These are phyloP conservation scores for Caranx ignobilis DNA, from an alignment of 2,113 vertebrate genomes.

Conservation along the genomic window DNA sequence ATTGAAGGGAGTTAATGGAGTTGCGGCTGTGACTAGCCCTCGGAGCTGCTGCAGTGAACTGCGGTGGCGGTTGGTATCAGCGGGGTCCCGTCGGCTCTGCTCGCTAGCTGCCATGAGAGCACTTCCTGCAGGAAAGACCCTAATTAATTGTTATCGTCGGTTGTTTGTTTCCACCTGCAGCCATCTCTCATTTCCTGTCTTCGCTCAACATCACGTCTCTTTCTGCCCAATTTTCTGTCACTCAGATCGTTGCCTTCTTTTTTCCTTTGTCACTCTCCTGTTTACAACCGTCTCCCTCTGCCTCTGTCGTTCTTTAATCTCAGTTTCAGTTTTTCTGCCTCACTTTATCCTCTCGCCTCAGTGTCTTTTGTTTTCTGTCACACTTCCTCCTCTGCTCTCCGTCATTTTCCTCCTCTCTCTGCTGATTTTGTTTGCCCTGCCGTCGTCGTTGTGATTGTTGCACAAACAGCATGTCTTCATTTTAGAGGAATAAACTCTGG, in stretches of 20 bases:
- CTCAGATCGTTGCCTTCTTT: conserved; percentile 13
- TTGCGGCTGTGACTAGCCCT: conserved; percentile 55
- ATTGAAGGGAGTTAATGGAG: conserved; percentile 57
- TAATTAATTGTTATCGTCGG: conserved; percentile 62
- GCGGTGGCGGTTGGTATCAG: conserved; percentile 40
- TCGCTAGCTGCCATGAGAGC: conserved; percentile 47
- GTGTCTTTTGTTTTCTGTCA: not conserved
- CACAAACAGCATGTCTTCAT: not conserved
- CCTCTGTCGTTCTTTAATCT: no score
- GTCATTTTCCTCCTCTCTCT: not conserved
- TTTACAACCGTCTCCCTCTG: not conserved
- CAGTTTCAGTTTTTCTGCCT: not conserved
- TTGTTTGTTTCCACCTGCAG: conserved; percentile 55
- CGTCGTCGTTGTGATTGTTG: not conserved
- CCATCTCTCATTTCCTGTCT: conserved; percentile 50
- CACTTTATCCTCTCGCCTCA: not conserved
- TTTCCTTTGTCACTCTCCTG: not conserved
- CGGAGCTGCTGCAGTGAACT: conserved; percentile 36
- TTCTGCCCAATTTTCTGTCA: conserved; percentile 33
- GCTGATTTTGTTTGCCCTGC: not conserved
- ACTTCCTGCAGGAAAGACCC: conserved; percentile 58
- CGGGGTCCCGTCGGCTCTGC: conserved; percentile 39
- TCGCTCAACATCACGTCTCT: conserved; percentile 31
- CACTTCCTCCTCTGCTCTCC: not conserved
- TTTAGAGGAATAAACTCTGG: not conserved